Evolutionary conservation across 2,888 invertebrate species (phyloP), one percentile per base, ranked within the genome.

Genomic region (Hydrotaea cyrtoneurina): DNA sequence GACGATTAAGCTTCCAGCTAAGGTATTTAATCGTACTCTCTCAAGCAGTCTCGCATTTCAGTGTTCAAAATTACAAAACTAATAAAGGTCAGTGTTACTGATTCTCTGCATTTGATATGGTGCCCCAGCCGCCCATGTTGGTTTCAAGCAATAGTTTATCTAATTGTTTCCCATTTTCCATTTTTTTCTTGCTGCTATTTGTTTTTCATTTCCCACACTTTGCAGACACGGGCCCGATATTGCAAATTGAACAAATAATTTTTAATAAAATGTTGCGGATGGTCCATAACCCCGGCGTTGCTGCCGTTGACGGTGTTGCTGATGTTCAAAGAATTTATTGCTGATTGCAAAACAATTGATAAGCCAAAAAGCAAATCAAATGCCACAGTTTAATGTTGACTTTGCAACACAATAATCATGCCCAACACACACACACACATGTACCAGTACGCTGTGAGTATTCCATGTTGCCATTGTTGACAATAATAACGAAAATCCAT

Each of bases 261-360:
- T 72, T 72, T 79, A 82, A 86, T 86, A 82, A 80, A 85, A 85
- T 84, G 78, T 83, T 80, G 26, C 36, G 43, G 46, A 53, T 46
- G 39, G 21, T 39, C 57, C 62, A 19, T 0, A 23, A 69, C 17
- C 55, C 66, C 75, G 39, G 7, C 81, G 78, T 71, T 75, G 26
- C 26, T 53, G 53, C 4, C 31, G 69, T 78, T 84, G 80, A 50
- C 81, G 64, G 17, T 17, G n/a, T 23, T 59, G 59, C n/a, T 36
- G 62, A 62, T 62, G 62, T 21, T 69, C 46, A 74, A 82, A 62
- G 83, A 87, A 87, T 87, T 87, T 86, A 87, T 86, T 87, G 86
- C 86, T 81, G 86, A 86, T 85, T 87, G 83, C 83, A 78, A 80
- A 69, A 71, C 86, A 83, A 86, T 86, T 86, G 86, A 87, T 87